Conservation (phyloP, 2,888 invertebrate species). For the Protophormia terraenovae region DNA sequence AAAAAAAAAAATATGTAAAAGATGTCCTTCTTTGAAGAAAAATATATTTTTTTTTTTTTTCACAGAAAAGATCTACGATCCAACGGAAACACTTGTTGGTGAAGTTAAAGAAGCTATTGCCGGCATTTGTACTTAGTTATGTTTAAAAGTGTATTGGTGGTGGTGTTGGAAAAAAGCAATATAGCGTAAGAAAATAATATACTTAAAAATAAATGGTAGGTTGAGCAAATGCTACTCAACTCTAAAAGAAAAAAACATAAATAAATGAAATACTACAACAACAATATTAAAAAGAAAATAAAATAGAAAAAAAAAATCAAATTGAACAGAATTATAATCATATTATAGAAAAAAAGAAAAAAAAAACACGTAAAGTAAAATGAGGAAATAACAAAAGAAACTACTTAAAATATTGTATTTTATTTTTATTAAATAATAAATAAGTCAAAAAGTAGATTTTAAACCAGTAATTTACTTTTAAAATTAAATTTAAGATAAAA, state of each 20-base stretch:
- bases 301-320: conserved; percentile 25
- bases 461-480: neutral
- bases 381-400: conserved; percentile 26
- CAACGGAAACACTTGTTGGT: conserved; percentile 49
- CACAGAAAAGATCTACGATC: conserved; percentile 3
- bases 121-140: neutral
- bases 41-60: neutral
- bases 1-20: neutral
- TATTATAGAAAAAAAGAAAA: conserved; percentile 11
- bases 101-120: conserved; percentile 5
- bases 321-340: conserved; percentile 45
- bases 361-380: neutral
- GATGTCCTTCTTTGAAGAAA: conserved; percentile 28
- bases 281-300: neutral
- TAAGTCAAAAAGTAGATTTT: conserved; percentile 18
- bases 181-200: conserved; percentile 43
- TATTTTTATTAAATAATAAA: conserved; percentile 16
- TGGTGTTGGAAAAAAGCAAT: conserved; percentile 29
- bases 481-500: neutral
- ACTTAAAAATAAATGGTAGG: conserved; percentile 56
- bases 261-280: conserved; percentile 1
- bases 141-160: too few species aligned
- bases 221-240: conserved; percentile 45
- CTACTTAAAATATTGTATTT: conserved; percentile 24
- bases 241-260: neutral